Percentiles rank a stretch among this genome's conserved stretches.
Conservation (phyloP, 2,797 vertebrate species). For the Alca torda region DNA sequence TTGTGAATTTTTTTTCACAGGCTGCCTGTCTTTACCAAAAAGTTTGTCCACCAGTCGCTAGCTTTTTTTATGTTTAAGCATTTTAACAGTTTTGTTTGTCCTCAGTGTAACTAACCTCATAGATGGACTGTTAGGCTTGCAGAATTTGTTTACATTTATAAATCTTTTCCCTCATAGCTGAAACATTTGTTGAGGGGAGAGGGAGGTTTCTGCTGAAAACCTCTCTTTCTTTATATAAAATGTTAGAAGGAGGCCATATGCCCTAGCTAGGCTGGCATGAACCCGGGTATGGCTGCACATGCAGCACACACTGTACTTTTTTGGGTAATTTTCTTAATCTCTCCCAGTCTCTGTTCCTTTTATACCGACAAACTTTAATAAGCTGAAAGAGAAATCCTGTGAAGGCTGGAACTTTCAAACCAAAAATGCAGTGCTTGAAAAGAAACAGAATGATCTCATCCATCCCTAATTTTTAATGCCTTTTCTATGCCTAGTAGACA, state of each 20-base stretch:
- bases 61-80: neutral
- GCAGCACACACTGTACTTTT: neutral
- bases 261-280: neutral
- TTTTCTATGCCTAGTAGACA: conserved; percentile 30
- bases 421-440: conserved; percentile 33
- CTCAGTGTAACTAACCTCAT: neutral
- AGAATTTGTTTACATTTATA: conserved; percentile 16
- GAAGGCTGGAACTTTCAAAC: conserved; percentile 33
- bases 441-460: conserved; percentile 39
- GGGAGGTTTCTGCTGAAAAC: neutral
- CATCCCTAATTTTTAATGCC: conserved; percentile 26
- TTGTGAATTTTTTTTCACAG: neutral
- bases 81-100: neutral
- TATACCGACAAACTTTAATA: conserved; percentile 6
- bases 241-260: neutral
- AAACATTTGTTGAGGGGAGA: neutral
- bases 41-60: neutral
- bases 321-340: conserved; percentile 9
- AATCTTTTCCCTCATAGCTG: neutral
- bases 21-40: neutral
- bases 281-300: neutral
- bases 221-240: neutral
- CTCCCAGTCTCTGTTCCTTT: neutral
- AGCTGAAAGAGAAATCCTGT: neutral
- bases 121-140: neutral